These are phyloP conservation scores for Recurvirostra avosetta DNA, from an alignment of 2,113 vertebrate species.

Conservation along the genomic window DNA sequence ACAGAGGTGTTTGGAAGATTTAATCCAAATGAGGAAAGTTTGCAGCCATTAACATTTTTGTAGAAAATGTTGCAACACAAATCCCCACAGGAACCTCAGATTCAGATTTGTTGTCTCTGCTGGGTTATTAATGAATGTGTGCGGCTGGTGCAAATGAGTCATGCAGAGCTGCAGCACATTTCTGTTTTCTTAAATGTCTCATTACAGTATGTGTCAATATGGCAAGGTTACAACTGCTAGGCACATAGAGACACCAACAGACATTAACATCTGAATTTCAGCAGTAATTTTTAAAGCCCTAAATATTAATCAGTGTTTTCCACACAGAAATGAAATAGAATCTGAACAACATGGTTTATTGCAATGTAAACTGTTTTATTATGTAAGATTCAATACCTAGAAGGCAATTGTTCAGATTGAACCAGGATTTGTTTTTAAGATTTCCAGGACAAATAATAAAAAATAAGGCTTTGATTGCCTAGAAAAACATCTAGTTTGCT, in stretches of 20 bases:
- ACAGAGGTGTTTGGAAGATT: constrained; percentile 5
- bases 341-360: neutral
- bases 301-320: constrained; percentile 58
- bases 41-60: constrained; percentile 27
- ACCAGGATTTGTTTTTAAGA: neutral
- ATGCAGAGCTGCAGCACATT: constrained; percentile 32
- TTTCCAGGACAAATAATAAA: neutral
- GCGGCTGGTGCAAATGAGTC: constrained; percentile 38
- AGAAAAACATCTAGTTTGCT: neutral
- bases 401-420: neutral
- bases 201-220: constrained; percentile 40
- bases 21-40: constrained; percentile 37
- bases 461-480: neutral
- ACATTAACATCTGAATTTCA: constrained; percentile 25
- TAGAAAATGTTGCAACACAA: neutral
- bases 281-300: neutral
- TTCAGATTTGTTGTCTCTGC: constrained; percentile 24
- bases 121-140: constrained; percentile 54
- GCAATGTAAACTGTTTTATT: neutral
- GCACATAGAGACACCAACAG: neutral
- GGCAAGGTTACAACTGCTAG: constrained; percentile 34
- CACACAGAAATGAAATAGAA: neutral
- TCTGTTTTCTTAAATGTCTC: constrained; percentile 55
- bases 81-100: neutral
- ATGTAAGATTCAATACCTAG: neutral